phyloP scores from a whole-genome alignment of 2,888 invertebrate species.

The Nemotelus pantherinus region DNA sequence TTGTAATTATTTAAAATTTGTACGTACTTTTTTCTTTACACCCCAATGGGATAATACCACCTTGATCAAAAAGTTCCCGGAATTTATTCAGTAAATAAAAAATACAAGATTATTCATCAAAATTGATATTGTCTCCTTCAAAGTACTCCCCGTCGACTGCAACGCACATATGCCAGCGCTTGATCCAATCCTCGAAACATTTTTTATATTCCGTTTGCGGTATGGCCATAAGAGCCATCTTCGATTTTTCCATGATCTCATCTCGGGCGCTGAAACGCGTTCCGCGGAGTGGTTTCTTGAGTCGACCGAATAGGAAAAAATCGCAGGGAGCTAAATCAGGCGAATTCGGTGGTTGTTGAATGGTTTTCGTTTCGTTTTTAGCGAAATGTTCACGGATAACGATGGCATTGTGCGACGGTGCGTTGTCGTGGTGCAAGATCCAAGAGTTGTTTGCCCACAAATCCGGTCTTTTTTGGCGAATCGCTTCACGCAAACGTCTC shows the following conservation, averaged over 20 bases:
- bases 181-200: constrained; percentile 34
- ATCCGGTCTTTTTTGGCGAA: constrained; percentile 10
- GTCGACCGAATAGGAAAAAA: constrained; percentile 12
- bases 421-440: constrained; percentile 55
- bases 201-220: constrained; percentile 25
- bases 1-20: too few species aligned
- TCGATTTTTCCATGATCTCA: neutral
- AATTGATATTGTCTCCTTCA: constrained; percentile 37
- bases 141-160: constrained; percentile 31
- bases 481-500: constrained; percentile 11
- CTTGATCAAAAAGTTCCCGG: constrained; percentile 27
- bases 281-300: constrained; percentile 8
- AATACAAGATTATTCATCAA: constrained; percentile 34
- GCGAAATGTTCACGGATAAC: constrained; percentile 28
- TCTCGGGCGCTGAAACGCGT: constrained; percentile 4
- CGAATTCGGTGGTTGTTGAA: neutral
- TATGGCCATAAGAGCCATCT: neutral
- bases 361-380: constrained; percentile 8
- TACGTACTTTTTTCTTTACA: too few species aligned
- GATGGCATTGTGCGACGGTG: too few species aligned
- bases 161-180: constrained; percentile 32
- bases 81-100: constrained; percentile 21
- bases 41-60: neutral
- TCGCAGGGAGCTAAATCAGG: constrained; percentile 17
- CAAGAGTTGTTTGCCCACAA: constrained; percentile 50